Percentiles rank a stretch among this genome's conserved stretches.
Conservation (phyloP, 2,113 vertebrate species). For the Notiomystis cincta region DNA sequence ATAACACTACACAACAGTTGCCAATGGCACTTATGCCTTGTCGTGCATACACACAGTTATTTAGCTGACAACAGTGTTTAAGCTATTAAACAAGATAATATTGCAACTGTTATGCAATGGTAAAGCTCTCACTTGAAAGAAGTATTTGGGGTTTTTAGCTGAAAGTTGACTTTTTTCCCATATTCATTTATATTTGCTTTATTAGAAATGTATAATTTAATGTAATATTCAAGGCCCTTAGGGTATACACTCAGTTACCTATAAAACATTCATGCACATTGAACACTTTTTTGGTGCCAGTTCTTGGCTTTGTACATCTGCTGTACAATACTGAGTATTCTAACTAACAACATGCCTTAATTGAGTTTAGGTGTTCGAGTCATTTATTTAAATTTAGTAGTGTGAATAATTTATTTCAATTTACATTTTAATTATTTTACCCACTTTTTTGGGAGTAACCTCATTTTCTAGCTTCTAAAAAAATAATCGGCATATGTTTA, state of each 20-base stretch:
- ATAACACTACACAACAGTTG: slow-evolving; percentile 13
- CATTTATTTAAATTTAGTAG: slow-evolving; percentile 70
- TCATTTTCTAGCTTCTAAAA: slow-evolving; percentile 60
- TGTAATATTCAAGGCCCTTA: slow-evolving; percentile 39
- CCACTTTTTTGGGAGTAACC: slow-evolving; percentile 60
- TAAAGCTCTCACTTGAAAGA: not conserved
- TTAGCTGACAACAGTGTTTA: slow-evolving; percentile 23
- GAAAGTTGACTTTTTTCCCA: slow-evolving; percentile 35
- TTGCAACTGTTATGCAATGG: not conserved
- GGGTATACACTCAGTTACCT: slow-evolving; percentile 31
- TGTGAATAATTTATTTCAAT: slow-evolving; percentile 75
- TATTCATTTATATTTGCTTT: slow-evolving; percentile 67
- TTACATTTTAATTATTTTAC: slow-evolving; percentile 73
- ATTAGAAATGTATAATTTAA: slow-evolving; percentile 70
- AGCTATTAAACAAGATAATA: slow-evolving; percentile 37
- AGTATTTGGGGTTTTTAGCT: slow-evolving; percentile 2
- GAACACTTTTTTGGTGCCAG: slow-evolving; percentile 30
- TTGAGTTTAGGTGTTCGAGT: slow-evolving; percentile 45
- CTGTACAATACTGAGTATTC: slow-evolving; percentile 47
- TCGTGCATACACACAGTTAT: not conserved
- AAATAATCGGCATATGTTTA: slow-evolving; percentile 65
- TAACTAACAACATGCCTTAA: slow-evolving; percentile 13
- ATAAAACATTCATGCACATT: slow-evolving; percentile 59
- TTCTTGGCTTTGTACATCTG: slow-evolving; percentile 33
- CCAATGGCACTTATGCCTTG: not conserved